A percentile compares a stretch with the other conserved stretches of the same genome.
Conservation (phyloP, 2,797 vertebrate genomes). For the Artibeus jamaicensis region DNA sequence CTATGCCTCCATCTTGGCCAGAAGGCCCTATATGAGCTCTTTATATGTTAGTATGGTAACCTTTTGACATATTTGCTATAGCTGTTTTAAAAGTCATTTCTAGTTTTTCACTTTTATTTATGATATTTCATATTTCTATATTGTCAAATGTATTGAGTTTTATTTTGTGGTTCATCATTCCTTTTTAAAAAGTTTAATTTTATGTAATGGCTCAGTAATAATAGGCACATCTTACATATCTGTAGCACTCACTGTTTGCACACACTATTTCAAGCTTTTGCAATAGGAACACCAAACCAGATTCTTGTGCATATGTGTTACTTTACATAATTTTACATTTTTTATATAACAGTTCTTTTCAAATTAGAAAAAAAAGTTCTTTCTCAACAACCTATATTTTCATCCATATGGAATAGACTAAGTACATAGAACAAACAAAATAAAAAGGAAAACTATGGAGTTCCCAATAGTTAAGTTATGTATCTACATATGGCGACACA, state of each 20-base stretch:
- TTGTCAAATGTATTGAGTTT: conserved; percentile 1
- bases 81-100: background rate
- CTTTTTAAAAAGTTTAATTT: conserved; percentile 21
- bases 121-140: background rate
- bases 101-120: background rate
- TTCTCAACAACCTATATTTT: conserved; percentile 50
- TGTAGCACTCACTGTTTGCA: background rate
- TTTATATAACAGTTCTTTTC: conserved; percentile 53
- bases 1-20: too few relatives aligned
- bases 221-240: background rate
- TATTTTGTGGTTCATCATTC: conserved; percentile 2
- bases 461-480: background rate
- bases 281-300: conserved; percentile 43
- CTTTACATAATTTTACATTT: conserved; percentile 56
- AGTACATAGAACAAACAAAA: conserved; percentile 42
- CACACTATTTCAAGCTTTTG: conserved; percentile 42
- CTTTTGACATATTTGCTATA: background rate
- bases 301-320: conserved; percentile 51
- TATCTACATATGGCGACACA: background rate
- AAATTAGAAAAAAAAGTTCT: conserved; percentile 45
- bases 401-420: conserved; percentile 39
- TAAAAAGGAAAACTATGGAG: background rate
- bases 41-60: background rate
- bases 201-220: background rate
- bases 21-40: background rate